phyloP scores from a whole-genome alignment of 2,888 invertebrate genomes.

The Lepidocyrtinus sp. region DNA sequence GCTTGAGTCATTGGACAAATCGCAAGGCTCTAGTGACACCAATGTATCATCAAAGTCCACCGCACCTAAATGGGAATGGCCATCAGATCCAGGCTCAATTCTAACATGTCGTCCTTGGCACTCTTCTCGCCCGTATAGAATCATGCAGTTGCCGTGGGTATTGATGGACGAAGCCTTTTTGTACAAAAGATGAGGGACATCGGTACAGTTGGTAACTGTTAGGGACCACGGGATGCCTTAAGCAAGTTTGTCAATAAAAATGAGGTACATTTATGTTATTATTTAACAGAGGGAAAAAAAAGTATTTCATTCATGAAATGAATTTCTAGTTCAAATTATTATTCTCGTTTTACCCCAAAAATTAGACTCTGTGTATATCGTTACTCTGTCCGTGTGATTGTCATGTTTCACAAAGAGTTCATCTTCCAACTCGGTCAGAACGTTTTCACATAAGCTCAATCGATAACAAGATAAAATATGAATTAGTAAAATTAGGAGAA shows the following conservation, averaged over 20 bases:
- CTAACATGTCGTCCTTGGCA: slow-evolving; percentile 46
- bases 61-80: slow-evolving; percentile 49
- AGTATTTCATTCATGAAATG: neutral
- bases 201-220: slow-evolving; percentile 24
- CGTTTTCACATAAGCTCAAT: too few relatives aligned
- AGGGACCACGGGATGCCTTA: slow-evolving; percentile 55
- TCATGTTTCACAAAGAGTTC: neutral
- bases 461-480: too few relatives aligned
- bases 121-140: slow-evolving; percentile 30
- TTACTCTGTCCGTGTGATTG: slow-evolving; percentile 15
- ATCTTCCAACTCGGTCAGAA: slow-evolving; percentile 2
- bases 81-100: slow-evolving; percentile 49
- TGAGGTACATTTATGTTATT: too few relatives aligned
- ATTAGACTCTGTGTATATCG: slow-evolving; percentile 35
- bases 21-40: slow-evolving; percentile 36
- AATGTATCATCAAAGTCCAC: slow-evolving; percentile 53
- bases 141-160: slow-evolving; percentile 53
- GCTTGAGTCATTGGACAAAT: neutral
- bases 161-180: slow-evolving; percentile 59
- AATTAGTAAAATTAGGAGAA: too few relatives aligned
- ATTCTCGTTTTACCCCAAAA: slow-evolving; percentile 38
- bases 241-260: neutral
- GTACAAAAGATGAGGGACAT: slow-evolving; percentile 48
- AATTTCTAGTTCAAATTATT: neutral
- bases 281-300: too few relatives aligned